Percentiles rank a stretch among this genome's conserved stretches.
These are phyloP conservation scores for Palloptera scutellata DNA, from an alignment of 2,888 invertebrate genomes.

Conservation along the genomic window DNA sequence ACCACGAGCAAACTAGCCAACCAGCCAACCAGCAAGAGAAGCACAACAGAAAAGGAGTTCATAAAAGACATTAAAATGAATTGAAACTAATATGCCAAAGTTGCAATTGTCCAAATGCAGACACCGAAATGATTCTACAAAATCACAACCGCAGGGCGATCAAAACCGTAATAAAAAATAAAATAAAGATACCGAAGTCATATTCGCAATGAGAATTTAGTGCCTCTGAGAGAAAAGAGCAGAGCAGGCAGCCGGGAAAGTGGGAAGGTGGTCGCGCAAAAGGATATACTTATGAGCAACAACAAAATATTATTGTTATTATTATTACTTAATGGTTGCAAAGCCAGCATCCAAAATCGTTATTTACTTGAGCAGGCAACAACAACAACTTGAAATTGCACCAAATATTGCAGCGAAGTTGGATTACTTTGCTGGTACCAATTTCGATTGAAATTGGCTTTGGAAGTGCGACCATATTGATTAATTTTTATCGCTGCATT, in stretches of 20 bases:
- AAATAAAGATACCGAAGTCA: conserved; percentile 28
- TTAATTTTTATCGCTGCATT: conserved; percentile 56
- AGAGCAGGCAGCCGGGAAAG: neutral
- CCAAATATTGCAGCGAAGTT: neutral
- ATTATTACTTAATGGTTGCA: conserved; percentile 35
- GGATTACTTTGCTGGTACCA: conserved; percentile 24
- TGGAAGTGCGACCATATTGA: conserved; percentile 53
- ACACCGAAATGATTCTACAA: conserved; percentile 46
- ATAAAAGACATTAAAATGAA: conserved; percentile 53
- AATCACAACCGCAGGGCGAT: conserved; percentile 25
- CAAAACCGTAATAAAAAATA: conserved; percentile 37
- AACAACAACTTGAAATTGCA: conserved; percentile 1
- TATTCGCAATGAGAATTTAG: conserved; percentile 31
- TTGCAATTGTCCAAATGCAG: conserved; percentile 40
- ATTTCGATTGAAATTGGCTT: conserved; percentile 46
- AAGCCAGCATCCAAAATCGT: neutral
- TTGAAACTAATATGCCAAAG: conserved; percentile 58
- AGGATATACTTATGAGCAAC: conserved; percentile 24
- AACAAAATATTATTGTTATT: conserved; percentile 37
- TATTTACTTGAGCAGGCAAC: conserved; percentile 27
- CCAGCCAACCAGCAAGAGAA: conserved; percentile 24
- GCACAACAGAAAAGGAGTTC: conserved; percentile 19
- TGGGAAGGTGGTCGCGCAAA: neutral
- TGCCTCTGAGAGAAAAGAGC: conserved; percentile 1
- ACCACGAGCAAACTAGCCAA: neutral